Evolutionary conservation across 2,888 invertebrate genomes (phyloP).

Genomic region (Ischnura elegans): DNA sequence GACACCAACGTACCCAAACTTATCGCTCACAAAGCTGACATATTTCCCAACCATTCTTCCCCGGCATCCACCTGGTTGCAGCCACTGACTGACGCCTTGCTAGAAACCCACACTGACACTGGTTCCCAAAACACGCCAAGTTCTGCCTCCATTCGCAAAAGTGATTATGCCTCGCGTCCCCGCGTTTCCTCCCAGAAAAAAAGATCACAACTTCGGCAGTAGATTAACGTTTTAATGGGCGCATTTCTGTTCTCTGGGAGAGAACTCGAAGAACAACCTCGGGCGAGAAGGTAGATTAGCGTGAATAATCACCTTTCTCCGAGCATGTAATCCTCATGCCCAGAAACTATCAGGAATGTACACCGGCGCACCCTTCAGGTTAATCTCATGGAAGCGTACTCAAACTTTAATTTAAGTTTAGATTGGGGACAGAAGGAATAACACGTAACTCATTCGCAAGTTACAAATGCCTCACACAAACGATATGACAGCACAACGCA

Average conservation of each 20-base stretch:
- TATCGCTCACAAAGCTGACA: background rate
- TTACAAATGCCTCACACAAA: background rate
- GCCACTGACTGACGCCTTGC: conserved; percentile 21
- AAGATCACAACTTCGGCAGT: conserved; percentile 6
- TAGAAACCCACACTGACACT: conserved; percentile 41
- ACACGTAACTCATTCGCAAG: background rate
- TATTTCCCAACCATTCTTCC: background rate
- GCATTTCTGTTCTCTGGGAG: too few relatives aligned
- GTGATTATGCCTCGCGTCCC: conserved; percentile 6
- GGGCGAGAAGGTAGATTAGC: background rate
- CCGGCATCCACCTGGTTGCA: background rate
- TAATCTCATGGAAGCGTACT: background rate
- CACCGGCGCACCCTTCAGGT: background rate
- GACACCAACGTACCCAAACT: background rate
- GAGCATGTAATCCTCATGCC: background rate
- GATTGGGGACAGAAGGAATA: background rate
- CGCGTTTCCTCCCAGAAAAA: background rate
- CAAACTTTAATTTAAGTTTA: background rate
- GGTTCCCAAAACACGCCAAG: conserved; percentile 49
- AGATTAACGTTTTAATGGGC: background rate
- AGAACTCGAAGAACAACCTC: background rate
- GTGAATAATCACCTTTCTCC: conserved; percentile 36
- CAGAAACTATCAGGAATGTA: background rate
- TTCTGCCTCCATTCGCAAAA: background rate
- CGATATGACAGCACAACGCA: background rate